Percentiles rank a stretch among this genome's conserved stretches.
These are phyloP conservation scores for Micropterix aruncella DNA, from an alignment of 2,888 invertebrate genomes.

Conservation along the genomic window DNA sequence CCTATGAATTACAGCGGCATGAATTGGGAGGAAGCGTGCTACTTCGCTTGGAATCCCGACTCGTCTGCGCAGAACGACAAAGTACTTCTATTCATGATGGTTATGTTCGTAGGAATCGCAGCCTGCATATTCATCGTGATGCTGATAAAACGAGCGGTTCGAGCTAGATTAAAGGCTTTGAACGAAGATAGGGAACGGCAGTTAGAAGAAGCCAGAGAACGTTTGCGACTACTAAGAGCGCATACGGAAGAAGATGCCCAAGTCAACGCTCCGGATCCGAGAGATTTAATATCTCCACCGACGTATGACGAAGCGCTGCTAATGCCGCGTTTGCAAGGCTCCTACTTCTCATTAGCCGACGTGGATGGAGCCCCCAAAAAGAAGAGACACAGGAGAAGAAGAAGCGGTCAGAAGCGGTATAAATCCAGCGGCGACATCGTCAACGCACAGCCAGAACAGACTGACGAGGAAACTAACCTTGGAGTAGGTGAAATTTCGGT, in stretches of 20 bases:
- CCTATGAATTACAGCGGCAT: slow-evolving; percentile 46
- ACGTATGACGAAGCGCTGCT: slow-evolving; percentile 65
- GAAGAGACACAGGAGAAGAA: slow-evolving; percentile 20
- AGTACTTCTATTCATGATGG: slow-evolving; percentile 44
- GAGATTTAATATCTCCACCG: slow-evolving; percentile 55
- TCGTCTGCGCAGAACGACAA: slow-evolving; percentile 27
- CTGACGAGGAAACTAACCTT: slow-evolving; percentile 20
- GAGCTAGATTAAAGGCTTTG: slow-evolving; percentile 32
- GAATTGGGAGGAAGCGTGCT: slow-evolving; percentile 56
- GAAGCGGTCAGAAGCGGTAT: slow-evolving; percentile 30
- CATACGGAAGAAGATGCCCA: slow-evolving; percentile 35
- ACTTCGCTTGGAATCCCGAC: slow-evolving; percentile 41
- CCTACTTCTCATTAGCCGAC: slow-evolving; percentile 40
- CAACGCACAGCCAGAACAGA: neutral
- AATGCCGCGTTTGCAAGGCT: slow-evolving; percentile 53
- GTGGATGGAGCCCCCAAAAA: slow-evolving; percentile 25
- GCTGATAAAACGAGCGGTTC: slow-evolving; percentile 38
- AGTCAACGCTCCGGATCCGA: slow-evolving; percentile 50
- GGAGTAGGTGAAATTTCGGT: neutral
- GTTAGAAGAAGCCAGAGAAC: slow-evolving; percentile 41
- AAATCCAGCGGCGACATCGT: slow-evolving; percentile 34
- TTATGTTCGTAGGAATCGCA: slow-evolving; percentile 37
- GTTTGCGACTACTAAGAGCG: slow-evolving; percentile 37
- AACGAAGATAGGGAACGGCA: slow-evolving; percentile 39
- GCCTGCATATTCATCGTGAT: slow-evolving; percentile 38